These are phyloP conservation scores for Macrocentrus cingulum DNA, from an alignment of 1,140 invertebrate genomes.

Conservation along the genomic window DNA sequence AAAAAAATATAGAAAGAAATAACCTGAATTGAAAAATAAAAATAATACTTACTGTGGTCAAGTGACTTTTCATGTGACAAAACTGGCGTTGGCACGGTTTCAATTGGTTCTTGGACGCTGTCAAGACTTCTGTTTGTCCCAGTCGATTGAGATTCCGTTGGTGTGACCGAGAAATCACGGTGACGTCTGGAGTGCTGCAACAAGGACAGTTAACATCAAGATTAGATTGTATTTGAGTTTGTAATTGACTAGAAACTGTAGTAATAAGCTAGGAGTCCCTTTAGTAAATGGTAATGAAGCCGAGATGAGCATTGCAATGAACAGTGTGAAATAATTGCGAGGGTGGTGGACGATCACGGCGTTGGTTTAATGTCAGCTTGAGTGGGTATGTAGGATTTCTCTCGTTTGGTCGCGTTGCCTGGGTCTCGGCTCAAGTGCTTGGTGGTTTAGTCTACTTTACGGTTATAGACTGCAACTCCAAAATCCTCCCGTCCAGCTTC, in stretches of 20 bases:
- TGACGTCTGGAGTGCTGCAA: slow-evolving; percentile 43
- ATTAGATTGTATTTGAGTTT: background rate
- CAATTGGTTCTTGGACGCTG: background rate
- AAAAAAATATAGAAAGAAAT: too few species aligned
- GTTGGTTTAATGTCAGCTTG: background rate
- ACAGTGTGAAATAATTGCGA: background rate
- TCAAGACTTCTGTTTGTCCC: slow-evolving; percentile 16
- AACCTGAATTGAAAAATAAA: background rate
- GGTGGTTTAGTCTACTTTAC: slow-evolving; percentile 4
- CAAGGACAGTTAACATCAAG: background rate
- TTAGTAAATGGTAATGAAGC: background rate
- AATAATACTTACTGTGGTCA: slow-evolving; percentile 18
- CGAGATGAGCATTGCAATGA: background rate
- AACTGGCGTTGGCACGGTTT: slow-evolving; percentile 9
- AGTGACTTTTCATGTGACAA: slow-evolving; percentile 5
- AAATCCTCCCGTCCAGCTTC: background rate
- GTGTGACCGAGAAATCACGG: slow-evolving; percentile 35
- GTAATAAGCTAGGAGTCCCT: background rate
- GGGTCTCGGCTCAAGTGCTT: background rate
- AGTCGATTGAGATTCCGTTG: slow-evolving; percentile 5
- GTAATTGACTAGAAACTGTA: background rate
- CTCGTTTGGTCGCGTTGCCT: background rate
- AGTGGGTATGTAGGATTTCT: background rate
- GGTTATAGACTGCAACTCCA: slow-evolving; percentile 7
- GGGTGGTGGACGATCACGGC: background rate